Percentiles rank a stretch among this genome's conserved stretches.
phyloP scores from a whole-genome alignment of 2,797 vertebrate species.

The Melanotaenia pygmaea region DNA sequence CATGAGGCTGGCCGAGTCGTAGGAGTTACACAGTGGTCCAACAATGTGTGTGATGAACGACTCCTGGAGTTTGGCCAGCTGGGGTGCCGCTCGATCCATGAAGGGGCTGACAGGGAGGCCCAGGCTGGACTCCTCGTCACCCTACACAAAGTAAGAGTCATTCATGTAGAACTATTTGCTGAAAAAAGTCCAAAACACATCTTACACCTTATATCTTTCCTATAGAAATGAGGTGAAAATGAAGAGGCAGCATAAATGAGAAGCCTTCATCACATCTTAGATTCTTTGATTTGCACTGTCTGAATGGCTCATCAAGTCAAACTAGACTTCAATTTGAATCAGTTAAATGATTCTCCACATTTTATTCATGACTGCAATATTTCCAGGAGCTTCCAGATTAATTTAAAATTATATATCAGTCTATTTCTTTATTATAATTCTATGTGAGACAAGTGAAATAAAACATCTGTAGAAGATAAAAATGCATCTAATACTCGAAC shows the following conservation, averaged over 20 bases:
- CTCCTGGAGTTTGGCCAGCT: conserved; percentile 97
- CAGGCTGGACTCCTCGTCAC: conserved; percentile 94
- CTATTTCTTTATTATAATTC: not conserved
- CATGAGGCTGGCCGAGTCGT: conserved; percentile 93
- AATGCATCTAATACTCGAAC: not conserved
- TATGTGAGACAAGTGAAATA: not conserved
- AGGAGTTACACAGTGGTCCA: conserved; percentile 95
- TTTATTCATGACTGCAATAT: not conserved
- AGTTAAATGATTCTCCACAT: not conserved
- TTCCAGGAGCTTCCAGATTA: not conserved
- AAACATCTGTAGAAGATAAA: conserved; percentile 1
- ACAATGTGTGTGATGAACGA: conserved; percentile 99
- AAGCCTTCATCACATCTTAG: not conserved
- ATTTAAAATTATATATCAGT: not conserved
- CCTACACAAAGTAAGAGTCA: conserved; percentile 78
- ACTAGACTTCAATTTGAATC: not conserved
- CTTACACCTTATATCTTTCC: not conserved
- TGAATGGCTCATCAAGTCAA: not conserved
- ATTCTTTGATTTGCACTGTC: not conserved
- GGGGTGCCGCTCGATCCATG: conserved; percentile 97
- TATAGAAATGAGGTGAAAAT: not conserved
- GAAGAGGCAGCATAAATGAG: not conserved
- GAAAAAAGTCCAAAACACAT: not conserved
- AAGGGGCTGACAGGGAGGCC: conserved; percentile 97
- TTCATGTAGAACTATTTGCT: not conserved